Evolutionary conservation across 2,888 invertebrate genomes (phyloP).

Genomic region (Leptopilina syphax): DNA sequence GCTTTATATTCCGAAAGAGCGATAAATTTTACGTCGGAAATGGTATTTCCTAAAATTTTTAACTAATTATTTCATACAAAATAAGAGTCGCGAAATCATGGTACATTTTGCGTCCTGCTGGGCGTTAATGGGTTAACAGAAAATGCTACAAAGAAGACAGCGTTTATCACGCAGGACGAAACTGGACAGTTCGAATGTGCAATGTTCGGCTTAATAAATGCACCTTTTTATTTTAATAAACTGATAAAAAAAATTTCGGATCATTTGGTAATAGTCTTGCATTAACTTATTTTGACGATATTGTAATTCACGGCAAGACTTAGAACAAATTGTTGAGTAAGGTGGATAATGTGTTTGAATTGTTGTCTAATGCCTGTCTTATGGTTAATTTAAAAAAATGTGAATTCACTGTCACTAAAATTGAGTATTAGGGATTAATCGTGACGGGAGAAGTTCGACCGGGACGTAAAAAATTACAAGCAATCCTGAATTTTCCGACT

Average conservation of each 20-base stretch:
- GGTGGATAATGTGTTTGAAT: conserved; percentile 56
- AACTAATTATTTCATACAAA: no score
- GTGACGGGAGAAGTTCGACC: conserved; percentile 45
- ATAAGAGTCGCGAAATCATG: no score
- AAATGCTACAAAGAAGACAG: conserved; percentile 55
- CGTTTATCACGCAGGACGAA: conserved; percentile 67
- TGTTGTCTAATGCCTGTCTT: conserved; percentile 55
- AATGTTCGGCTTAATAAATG: conserved; percentile 67
- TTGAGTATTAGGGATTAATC: conserved; percentile 64
- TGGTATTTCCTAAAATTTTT: no score
- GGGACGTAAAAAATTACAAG: conserved; percentile 55
- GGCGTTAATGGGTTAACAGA: no score
- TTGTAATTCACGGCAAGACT: conserved; percentile 57
- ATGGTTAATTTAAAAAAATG: conserved; percentile 65
- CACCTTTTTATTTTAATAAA: conserved; percentile 62
- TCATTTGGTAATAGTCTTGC: conserved; percentile 52
- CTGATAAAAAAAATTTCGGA: conserved; percentile 60
- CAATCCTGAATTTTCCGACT: conserved; percentile 45
- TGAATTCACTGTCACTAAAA: conserved; percentile 55
- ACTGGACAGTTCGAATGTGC: conserved; percentile 63
- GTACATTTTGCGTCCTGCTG: no score
- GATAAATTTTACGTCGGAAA: no score
- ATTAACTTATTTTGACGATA: conserved; percentile 66
- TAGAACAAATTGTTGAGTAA: conserved; percentile 59
- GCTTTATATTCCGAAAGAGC: no score